Evolutionary conservation across 1,140 invertebrate species (phyloP).

Genomic region (Drosophila burlai): DNA sequence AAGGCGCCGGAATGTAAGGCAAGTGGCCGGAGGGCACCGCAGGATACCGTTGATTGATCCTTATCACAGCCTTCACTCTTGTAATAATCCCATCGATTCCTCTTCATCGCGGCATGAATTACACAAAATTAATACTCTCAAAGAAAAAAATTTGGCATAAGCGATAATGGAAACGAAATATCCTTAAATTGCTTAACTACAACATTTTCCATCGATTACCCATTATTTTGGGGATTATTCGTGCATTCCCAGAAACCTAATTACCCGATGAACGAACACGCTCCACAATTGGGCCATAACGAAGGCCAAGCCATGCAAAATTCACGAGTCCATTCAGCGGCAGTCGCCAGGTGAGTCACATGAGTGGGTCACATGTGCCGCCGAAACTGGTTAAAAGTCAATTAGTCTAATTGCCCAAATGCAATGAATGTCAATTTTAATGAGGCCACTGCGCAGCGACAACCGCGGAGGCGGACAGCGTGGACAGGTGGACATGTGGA

Average conservation of each 20-base stretch:
- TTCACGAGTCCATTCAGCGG: slow-evolving; percentile 30
- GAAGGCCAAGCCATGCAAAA: slow-evolving; percentile 45
- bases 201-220: slow-evolving; percentile 10
- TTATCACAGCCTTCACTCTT: slow-evolving; percentile 34
- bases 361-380: slow-evolving; percentile 46
- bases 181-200: background rate
- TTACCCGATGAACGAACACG: slow-evolving; percentile 7
- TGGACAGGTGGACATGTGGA: background rate
- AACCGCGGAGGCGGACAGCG: background rate
- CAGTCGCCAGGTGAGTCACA: background rate
- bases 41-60: slow-evolving; percentile 39
- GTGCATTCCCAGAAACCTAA: slow-evolving; percentile 12
- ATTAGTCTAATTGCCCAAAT: slow-evolving; percentile 79
- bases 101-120: slow-evolving; percentile 6
- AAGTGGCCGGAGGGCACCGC: background rate
- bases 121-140: slow-evolving; percentile 23
- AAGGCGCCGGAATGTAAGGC: slow-evolving; percentile 3
- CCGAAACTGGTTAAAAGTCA: slow-evolving; percentile 75
- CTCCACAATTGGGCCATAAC: slow-evolving; percentile 8
- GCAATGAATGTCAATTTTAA: slow-evolving; percentile 80
- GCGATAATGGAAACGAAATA: background rate
- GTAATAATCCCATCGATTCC: slow-evolving; percentile 41
- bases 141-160: background rate
- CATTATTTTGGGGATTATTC: slow-evolving; percentile 19
- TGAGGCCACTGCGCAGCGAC: slow-evolving; percentile 67